Base-by-base conservation (phyloP, 1,140 invertebrate genomes). In the Whitmania pigra region DNA sequence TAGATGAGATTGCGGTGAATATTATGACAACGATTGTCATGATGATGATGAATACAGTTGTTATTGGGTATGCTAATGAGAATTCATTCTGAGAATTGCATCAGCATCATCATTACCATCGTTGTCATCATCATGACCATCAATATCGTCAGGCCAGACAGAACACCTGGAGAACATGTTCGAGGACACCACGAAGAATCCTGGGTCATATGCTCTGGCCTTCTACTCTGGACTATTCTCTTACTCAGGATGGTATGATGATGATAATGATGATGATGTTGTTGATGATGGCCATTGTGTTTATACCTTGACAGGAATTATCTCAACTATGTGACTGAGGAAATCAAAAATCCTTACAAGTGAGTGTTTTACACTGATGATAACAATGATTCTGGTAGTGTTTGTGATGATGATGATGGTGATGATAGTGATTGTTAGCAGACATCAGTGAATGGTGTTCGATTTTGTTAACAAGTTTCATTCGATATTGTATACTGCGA, bases 241-340 rank as follows among this genome's bases (percentile, higher is more conserved):
- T 5, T 82, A 80, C 75, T 79, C 80, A 25, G 81, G 81, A 73
- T 82, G 80, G 80, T n/a, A n/a, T n/a, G n/a, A n/a, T n/a, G n/a
- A n/a, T n/a, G n/a, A n/a, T 63, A 9, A 57, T 57, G 54, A 57
- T 57, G 54, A 57, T 57, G 54, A 57, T 57, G 54, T 4, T 57
- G 20, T 2, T 57, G 54, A 57, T 57, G 20, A 25, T 57, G 54
- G 9, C 9, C 2, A 57, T 57, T 20, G 2, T 57, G 54, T 57
- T n/a, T 57, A 36, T 70, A 2, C 15, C 6, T 67, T 53, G 77
- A 29, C 75, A 92, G 90, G 90, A 96, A 96, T 83, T 96, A 95
- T 80, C 83, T 97, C 76, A 97, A 97, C 83, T 97, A 97, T 83
- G 94, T 97, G 69, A 96, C 97, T 77, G 94, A 98, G 83, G 94